Base-by-base conservation (phyloP, 2,888 invertebrate genomes). In the Notodonta ziczac region DNA sequence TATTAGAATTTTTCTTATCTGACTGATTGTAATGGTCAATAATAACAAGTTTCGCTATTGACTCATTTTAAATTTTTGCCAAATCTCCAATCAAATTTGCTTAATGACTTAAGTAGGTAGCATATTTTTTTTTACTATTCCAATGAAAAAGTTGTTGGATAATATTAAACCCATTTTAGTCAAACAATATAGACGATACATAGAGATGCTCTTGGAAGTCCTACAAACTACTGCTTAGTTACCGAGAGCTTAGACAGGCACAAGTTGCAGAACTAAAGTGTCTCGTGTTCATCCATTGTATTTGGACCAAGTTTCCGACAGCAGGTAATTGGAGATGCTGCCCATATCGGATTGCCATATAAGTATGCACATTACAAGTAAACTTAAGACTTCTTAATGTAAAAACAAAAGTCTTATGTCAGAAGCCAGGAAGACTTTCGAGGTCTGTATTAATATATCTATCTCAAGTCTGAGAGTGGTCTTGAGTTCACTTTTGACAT, bases 191-290 rank as follows among this genome's bases (percentile, higher is more conserved):
- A n/a, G 9, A 42, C 42, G 13, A n/a, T 46, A 5, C 13, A 55
- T 50, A 60, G 48, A 32, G 58, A 71, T 69, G 66, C 72, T 63
- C 60, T 59, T 63, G 58, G 83, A 86, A 86, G 82, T 83, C 84
- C 72, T 83, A 81, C 77, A 85, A 84, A 83, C 81, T 85, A 77
- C 59, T 67, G 77, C 77, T 78, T 73, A 74, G 78, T 80, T 77
- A 67, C 64, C 66, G 66, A 72, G 70, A 81, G 68, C 66, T 68
- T 68, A 73, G 74, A 76, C 77, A 68, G 70, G 70, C 65, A 62
- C 72, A 82, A 84, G 74, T 86, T 81, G 74, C 76, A 74, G 70
- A 79, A 67, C 72, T 74, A 70, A 78, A 75, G 74, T 72, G 67
- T 70, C 66, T 69, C 59, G 50, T 62, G 63, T 80, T 80, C 80